Evolutionary conservation across 1,140 invertebrate species (phyloP).

Genomic region (Heliothis subflexa): DNA sequence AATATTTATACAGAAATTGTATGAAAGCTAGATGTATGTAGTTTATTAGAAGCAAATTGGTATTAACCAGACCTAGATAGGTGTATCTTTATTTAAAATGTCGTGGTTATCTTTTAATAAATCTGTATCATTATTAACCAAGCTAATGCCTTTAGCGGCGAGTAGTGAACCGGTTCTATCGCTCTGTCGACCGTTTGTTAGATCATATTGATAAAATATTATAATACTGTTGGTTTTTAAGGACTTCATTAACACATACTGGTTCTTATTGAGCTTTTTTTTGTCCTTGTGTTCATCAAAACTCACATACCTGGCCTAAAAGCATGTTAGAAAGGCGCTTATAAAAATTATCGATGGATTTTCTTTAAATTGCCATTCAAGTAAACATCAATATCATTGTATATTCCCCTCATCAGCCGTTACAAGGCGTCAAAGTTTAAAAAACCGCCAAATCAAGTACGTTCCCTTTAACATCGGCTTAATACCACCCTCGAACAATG

Average conservation of each 20-base stretch:
- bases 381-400: not conserved
- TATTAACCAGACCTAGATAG: not conserved
- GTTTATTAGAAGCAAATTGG: not conserved
- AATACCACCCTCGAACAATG: constrained; percentile 5
- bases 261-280: constrained; percentile 21
- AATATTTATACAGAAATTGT: no score
- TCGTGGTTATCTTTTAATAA: constrained; percentile 14
- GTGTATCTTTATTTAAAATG: constrained; percentile 8
- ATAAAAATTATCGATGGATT: not conserved
- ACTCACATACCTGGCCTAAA: no score
- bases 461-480: constrained; percentile 32
- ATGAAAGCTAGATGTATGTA: not conserved
- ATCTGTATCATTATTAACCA: constrained; percentile 6
- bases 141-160: constrained; percentile 2
- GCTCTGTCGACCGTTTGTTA: constrained; percentile 7
- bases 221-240: constrained; percentile 7
- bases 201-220: constrained; percentile 33
- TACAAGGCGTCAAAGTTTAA: constrained; percentile 11
- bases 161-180: not conserved
- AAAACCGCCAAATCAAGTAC: constrained; percentile 39
- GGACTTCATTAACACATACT: constrained; percentile 14
- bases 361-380: no score
- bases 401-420: not conserved
- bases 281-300: not conserved
- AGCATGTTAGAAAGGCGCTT: not conserved